Evolutionary conservation across 1,140 invertebrate genomes (phyloP), one percentile per base, ranked within the genome.

Genomic region (Drosophila persimilis): DNA sequence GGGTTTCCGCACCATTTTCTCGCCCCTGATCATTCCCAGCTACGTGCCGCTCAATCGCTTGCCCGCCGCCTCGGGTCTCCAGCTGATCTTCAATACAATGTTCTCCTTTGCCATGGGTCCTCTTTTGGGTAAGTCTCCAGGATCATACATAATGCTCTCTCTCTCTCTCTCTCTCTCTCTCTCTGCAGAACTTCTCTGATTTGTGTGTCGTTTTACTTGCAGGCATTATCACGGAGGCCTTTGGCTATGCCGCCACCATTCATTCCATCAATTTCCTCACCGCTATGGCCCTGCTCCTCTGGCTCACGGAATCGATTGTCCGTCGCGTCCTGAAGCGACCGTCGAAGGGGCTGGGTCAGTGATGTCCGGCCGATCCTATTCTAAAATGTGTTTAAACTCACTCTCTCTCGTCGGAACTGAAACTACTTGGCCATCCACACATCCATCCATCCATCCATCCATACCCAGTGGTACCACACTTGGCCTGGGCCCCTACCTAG

Each of bases 1-100:
- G 91, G 95, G 95, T 0, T 91, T 95, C 15, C 92, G 95, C 57
- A 94, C 95, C 44, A 95, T 95, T 0, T 95, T 95, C 77, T 94
- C 95, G 88, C 93, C 94, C 4, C 90, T 95, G 3, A 93, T 95
- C 4, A 94, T 95, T 64, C 94, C 95, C 2, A 94, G 93, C 80
- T 94, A 95, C 76, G 94, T 95, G 6, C 93, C 94, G 0, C 75
- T 95, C 22, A 93, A 94, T 20, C 92, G 93, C 47, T 76, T 95
- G 53, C 92, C 94, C 3, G 94, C 94, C 43, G 94, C 95, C 17
- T 93, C 93, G 2, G 93, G 94, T 0, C 93, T 95, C 43, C 94
- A 95, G 84, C 93, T 94, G 92, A 92, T 95, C 29, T 92, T 92
- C 35, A 95, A 94, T 81, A 94, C 94, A 7, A 79, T 94, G 13